These are phyloP conservation scores for Diglossa brunneiventris DNA, from an alignment of 2,113 vertebrate species.

Conservation along the genomic window DNA sequence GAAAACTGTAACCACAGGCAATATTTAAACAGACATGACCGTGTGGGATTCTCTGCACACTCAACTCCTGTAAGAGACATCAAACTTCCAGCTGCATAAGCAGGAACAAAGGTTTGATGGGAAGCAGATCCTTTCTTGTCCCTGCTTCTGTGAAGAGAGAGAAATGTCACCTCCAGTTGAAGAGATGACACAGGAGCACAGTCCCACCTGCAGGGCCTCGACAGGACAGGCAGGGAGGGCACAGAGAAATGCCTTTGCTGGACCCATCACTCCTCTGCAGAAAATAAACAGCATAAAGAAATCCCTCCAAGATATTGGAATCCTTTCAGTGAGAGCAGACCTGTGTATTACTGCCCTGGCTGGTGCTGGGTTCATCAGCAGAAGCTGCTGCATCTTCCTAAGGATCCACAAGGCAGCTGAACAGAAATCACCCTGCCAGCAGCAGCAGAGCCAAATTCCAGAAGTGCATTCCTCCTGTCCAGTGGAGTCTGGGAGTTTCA, in stretches of 20 bases:
- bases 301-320: not conserved
- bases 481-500: accelerated
- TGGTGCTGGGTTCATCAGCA: not conserved
- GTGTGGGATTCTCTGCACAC: slow-evolving; percentile 30
- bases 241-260: not conserved
- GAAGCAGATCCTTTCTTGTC: not conserved
- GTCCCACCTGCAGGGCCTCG: accelerated
- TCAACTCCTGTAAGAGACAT: slow-evolving; percentile 30
- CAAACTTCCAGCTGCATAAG: slow-evolving; percentile 20
- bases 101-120: not conserved
- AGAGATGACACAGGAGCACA: not conserved
- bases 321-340: not conserved
- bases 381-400: not conserved
- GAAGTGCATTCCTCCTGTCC: not conserved
- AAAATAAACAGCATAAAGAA: not conserved
- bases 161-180: not conserved
- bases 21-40: slow-evolving; percentile 46
- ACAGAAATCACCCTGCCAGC: not conserved
- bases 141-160: not conserved
- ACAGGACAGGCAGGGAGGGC: not conserved
- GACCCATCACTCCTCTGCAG: not conserved
- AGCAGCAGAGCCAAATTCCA: not conserved
- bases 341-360: not conserved
- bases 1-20: slow-evolving; percentile 65
- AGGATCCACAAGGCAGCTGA: not conserved